Evolutionary conservation across 1,140 invertebrate genomes (phyloP).

Genomic region (Drosophila yakuba): DNA sequence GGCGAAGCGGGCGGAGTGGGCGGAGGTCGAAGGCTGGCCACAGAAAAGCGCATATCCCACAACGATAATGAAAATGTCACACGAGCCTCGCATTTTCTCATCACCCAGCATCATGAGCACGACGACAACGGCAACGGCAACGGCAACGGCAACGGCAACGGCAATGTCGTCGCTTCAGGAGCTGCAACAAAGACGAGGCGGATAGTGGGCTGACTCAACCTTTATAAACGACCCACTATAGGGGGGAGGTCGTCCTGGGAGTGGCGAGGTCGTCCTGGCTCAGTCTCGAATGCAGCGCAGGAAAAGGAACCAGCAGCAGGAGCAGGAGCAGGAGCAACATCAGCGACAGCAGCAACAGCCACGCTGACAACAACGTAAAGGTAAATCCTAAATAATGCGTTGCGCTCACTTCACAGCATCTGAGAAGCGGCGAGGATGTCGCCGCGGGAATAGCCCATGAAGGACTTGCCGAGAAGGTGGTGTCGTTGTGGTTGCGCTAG

Average conservation of each 20-base stretch:
- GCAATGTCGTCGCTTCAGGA: neutral
- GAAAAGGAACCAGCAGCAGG: conserved; percentile 43
- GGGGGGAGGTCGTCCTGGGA: conserved; percentile 2
- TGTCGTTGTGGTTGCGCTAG: neutral
- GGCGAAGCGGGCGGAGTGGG: neutral
- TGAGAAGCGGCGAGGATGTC: conserved; percentile 33
- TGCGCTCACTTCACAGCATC: conserved; percentile 68
- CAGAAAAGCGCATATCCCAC: conserved; percentile 78
- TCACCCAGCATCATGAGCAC: conserved; percentile 66
- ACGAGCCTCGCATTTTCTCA: conserved; percentile 83
- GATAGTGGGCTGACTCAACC: conserved; percentile 38
- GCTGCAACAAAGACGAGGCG: conserved; percentile 29
- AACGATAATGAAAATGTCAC: conserved; percentile 84
- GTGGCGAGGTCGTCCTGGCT: conserved; percentile 1
- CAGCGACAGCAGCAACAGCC: conserved; percentile 48
- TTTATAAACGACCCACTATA: conserved; percentile 60
- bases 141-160: conserved; percentile 4
- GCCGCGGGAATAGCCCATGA: conserved; percentile 56
- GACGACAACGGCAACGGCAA: conserved; percentile 16
- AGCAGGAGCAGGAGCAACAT: conserved; percentile 11
- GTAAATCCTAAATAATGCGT: conserved; percentile 83
- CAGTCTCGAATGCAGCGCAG: conserved; percentile 43
- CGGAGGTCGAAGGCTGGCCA: conserved; percentile 33
- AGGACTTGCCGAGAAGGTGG: neutral
- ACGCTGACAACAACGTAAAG: conserved; percentile 80